phyloP scores from a whole-genome alignment of 2,888 invertebrate species.

The Leptopterna dolabrata region DNA sequence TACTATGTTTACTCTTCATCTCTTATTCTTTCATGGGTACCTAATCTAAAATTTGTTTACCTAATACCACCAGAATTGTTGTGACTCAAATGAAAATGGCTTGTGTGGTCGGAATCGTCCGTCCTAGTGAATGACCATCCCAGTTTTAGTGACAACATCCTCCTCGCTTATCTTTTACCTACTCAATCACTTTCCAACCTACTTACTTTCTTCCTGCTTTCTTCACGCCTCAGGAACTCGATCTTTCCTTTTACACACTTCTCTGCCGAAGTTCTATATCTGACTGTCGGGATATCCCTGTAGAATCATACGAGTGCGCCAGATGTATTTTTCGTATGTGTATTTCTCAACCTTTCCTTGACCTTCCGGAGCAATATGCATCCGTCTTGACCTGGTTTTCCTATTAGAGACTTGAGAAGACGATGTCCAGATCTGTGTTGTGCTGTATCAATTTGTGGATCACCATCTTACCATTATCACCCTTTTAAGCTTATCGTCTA shows the following conservation, averaged over 20 bases:
- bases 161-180: not conserved
- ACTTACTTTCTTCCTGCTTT: not conserved
- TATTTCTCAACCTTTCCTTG: slow-evolving; percentile 10
- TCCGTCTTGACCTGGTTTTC: slow-evolving; percentile 30
- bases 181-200: not conserved
- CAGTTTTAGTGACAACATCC: too few species aligned
- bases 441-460: not conserved
- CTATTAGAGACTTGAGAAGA: slow-evolving; percentile 17
- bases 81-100: not conserved
- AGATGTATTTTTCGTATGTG: not conserved
- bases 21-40: not conserved
- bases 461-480: not conserved
- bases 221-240: not conserved
- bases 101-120: not conserved
- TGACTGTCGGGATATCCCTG: too few species aligned
- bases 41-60: not conserved
- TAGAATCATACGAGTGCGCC: too few species aligned
- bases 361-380: slow-evolving; percentile 13
- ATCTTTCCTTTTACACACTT: not conserved
- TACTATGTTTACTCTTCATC: slow-evolving; percentile 31
- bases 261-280: not conserved
- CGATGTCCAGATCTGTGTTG: slow-evolving; percentile 4
- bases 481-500: not conserved
- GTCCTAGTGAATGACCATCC: not conserved
- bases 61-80: not conserved